phyloP scores from a whole-genome alignment of 2,113 vertebrate species.

The Tringa solitaria region DNA sequence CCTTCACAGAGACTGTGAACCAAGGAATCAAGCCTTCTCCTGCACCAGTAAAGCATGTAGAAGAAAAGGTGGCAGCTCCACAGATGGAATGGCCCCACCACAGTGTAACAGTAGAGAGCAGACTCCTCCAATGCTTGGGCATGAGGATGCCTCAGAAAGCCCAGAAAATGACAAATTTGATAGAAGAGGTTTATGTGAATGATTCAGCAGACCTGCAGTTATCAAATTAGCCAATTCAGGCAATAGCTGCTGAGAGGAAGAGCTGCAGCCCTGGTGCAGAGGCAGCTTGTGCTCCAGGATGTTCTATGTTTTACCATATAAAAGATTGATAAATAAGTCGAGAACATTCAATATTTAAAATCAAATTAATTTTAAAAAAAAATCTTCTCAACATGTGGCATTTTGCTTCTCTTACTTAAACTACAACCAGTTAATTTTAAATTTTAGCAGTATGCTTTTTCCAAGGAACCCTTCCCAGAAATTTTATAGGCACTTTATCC shows the following conservation, averaged over 20 bases:
- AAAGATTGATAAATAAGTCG: neutral
- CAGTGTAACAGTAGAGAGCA: neutral
- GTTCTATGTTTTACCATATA: neutral
- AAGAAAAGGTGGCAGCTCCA: neutral
- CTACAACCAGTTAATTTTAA: neutral
- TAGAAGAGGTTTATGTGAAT: neutral
- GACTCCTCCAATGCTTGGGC: neutral
- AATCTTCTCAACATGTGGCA: neutral
- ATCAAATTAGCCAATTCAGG: neutral
- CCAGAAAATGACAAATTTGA: neutral
- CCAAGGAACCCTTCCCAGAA: neutral
- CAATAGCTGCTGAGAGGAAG: neutral
- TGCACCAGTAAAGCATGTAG: accelerated
- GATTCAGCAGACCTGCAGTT: neutral
- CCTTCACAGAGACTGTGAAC: neutral
- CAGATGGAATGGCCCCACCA: neutral
- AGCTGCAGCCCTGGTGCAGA: neutral
- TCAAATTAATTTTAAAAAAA: neutral
- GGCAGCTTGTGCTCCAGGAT: neutral
- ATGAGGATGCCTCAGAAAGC: neutral
- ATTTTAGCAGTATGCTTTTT: neutral
- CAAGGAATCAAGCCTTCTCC: neutral
- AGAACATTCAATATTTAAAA: neutral
- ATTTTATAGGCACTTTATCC: neutral
- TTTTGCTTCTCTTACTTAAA: neutral